Base-by-base conservation (phyloP, 1,140 invertebrate species). In the Caenorhabditis remanei region DNA sequence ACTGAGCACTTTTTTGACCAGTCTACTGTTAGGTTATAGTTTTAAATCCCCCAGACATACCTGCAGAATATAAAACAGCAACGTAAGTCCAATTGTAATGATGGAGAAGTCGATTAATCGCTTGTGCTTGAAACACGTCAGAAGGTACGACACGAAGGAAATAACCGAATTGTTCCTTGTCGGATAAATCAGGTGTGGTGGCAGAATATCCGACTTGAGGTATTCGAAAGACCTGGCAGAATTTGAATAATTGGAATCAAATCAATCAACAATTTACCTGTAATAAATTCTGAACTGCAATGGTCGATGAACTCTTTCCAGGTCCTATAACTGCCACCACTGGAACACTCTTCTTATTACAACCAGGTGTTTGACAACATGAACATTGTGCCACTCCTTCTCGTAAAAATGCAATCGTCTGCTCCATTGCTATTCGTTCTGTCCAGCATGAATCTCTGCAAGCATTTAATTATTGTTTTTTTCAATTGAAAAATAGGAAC, bases 51-150 rank as follows among this genome's bases (percentile, higher is more conserved):
- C n/a, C 40, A 85, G 43, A 1, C 40, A 19, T 75, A 96, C 96
- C 96, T 92, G 96, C 95, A 4, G 95, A 96, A 92, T 96, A 95
- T 58, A 96, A 95, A n/a, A 95, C 95, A 19, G 95, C 95, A 6
- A 96, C 95, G 91, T 96, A 96, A 2, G 95, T 96, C 96, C 96
- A 96, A 92, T 96, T 96, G 93, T 95, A 95, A 84, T 94, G 93
- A 87, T 94, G 93, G 9, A 96, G 94, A 53, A 96, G 93, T 91
- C 96, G 95, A 61, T 95, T 94, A 90, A 96, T 94, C 40, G 95
- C 95, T 90, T 95, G 94, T 2, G 96, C 96, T 93, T 96, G 96
- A 93, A 95, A 95, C 88, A 94, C 95, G 93, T 96, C 96, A 0
- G 95, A 95, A 16, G 96, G 96, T 8, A 96, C 96, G 4, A 96